A percentile compares a stretch with the other conserved stretches of the same genome.
Evolutionary conservation across 1,140 invertebrate species (phyloP).

Genomic region (Drosophila hydei): DNA sequence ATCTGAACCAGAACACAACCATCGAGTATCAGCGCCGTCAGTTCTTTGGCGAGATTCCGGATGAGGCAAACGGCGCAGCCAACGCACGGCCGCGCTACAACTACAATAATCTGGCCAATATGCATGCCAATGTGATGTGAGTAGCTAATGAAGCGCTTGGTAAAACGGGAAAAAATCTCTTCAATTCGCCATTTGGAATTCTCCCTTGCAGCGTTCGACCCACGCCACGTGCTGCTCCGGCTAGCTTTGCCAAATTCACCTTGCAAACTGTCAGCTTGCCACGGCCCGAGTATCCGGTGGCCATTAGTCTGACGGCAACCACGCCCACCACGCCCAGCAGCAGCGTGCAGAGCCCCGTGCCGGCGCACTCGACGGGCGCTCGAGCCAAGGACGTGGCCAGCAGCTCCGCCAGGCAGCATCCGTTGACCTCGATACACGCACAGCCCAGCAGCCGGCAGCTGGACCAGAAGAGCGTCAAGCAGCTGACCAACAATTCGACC

Average conservation of each 20-base stretch:
- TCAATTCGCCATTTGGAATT: not conserved
- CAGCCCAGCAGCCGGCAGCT: slow-evolving; percentile 70
- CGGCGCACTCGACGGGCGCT: slow-evolving; percentile 47
- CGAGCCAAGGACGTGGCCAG: slow-evolving; percentile 58
- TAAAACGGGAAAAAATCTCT: not conserved
- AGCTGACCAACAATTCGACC: slow-evolving; percentile 87
- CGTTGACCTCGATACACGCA: slow-evolving; percentile 70
- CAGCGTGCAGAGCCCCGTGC: slow-evolving; percentile 66
- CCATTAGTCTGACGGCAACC: slow-evolving; percentile 79
- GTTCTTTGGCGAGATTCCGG: slow-evolving; percentile 75
- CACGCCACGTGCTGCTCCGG: slow-evolving; percentile 63
- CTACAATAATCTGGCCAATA: slow-evolving; percentile 75
- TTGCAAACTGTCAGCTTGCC: slow-evolving; percentile 90
- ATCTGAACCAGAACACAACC: slow-evolving; percentile 82
- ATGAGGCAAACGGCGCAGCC: slow-evolving; percentile 41
- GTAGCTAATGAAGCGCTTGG: slow-evolving; percentile 32
- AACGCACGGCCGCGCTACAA: slow-evolving; percentile 58
- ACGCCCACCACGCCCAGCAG: slow-evolving; percentile 75
- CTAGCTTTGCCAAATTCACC: slow-evolving; percentile 87
- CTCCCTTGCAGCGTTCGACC: slow-evolving; percentile 61
- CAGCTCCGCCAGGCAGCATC: slow-evolving; percentile 35
- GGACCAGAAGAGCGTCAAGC: slow-evolving; percentile 90
- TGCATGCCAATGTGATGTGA: slow-evolving; percentile 84
- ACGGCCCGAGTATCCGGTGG: slow-evolving; percentile 88
- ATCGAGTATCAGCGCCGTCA: slow-evolving; percentile 81